Percentiles rank a stretch among this genome's conserved stretches.
These are phyloP conservation scores for Formica aserva DNA, from an alignment of 2,888 invertebrate genomes.

Conservation along the genomic window DNA sequence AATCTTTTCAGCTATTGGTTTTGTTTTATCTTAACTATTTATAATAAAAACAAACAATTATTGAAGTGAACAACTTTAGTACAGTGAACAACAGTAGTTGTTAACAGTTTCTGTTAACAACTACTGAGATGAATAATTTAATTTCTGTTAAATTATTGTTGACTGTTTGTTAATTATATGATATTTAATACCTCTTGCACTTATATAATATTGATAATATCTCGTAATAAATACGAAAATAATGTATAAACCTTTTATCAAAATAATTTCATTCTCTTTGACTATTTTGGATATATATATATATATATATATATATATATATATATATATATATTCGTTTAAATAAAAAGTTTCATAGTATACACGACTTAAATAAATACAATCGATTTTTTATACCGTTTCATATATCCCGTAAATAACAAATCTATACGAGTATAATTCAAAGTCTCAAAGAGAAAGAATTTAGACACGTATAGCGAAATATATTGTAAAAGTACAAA, in stretches of 20 bases:
- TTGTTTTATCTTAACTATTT: background rate
- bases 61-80: background rate
- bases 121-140: background rate
- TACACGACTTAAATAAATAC: slow-evolving; percentile 27
- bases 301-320: too few species aligned
- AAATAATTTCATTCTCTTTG: background rate
- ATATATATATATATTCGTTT: background rate
- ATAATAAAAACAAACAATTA: background rate
- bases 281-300: background rate
- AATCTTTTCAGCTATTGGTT: background rate
- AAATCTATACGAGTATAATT: background rate
- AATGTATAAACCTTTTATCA: background rate
- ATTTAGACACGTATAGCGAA: background rate
- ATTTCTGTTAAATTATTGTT: background rate
- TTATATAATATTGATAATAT: background rate
- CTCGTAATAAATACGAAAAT: background rate
- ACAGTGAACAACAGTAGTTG: too few species aligned
- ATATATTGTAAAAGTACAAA: slow-evolving; percentile 1
- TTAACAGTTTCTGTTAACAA: background rate
- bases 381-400: background rate
- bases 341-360: background rate
- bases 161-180: background rate
- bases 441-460: background rate
- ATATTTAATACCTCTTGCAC: background rate
- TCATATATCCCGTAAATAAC: slow-evolving; percentile 4